These are phyloP conservation scores for Papilio glaucus DNA, from an alignment of 1,140 invertebrate species.

Conservation along the genomic window DNA sequence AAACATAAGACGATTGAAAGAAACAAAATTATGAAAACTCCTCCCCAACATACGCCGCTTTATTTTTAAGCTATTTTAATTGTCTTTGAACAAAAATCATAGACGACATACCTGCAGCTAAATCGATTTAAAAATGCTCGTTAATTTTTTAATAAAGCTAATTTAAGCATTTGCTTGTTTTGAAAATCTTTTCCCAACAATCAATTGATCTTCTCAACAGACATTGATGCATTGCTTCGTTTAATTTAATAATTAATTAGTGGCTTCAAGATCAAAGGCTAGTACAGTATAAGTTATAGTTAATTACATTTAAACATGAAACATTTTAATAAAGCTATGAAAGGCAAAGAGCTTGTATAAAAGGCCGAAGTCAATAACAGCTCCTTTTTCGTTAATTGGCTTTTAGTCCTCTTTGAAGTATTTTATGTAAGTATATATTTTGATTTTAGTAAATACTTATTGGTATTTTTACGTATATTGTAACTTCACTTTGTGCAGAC, in stretches of 20 bases:
- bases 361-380: too few relatives aligned
- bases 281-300: too few relatives aligned
- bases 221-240: neutral
- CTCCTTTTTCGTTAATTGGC: neutral
- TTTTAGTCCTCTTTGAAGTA: neutral
- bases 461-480: neutral
- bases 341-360: too few relatives aligned
- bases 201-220: neutral
- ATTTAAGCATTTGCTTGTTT: neutral
- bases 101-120: too few relatives aligned
- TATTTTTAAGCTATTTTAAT: too few relatives aligned
- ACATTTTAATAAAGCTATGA: neutral
- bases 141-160: neutral
- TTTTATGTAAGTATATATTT: neutral
- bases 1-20: too few relatives aligned
- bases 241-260: neutral
- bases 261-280: neutral
- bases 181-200: neutral
- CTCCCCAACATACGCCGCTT: too few relatives aligned
- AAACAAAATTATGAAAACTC: too few relatives aligned
- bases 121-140: neutral
- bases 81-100: too few relatives aligned
- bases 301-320: neutral
- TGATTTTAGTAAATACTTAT: neutral
- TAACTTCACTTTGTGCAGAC: neutral